A percentile compares a stretch with the other conserved stretches of the same genome.
Conservation (phyloP, 2,888 invertebrate species). For the Taphrorychus bicolor region DNA sequence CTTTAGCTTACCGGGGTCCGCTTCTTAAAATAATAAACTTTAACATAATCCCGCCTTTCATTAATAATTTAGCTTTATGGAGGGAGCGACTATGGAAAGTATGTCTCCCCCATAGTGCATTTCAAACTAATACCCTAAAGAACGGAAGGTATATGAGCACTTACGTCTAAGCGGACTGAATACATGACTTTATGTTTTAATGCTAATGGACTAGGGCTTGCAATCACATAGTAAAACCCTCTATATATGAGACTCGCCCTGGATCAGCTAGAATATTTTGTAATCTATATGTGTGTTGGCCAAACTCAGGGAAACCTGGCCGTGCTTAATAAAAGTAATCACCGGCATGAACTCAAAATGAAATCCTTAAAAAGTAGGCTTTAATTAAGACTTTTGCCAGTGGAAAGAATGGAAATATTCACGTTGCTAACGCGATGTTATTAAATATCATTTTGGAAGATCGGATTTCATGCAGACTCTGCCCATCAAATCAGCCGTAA, state of each 20-base stretch:
- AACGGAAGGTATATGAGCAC: slow-evolving; percentile 25
- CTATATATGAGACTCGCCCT: slow-evolving; percentile 2
- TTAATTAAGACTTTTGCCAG: slow-evolving; percentile 23
- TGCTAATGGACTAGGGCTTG: slow-evolving; percentile 33
- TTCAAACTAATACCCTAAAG: slow-evolving; percentile 34
- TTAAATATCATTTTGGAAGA: slow-evolving; percentile 29
- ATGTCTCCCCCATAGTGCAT: slow-evolving; percentile 24
- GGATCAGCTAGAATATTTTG: not conserved
- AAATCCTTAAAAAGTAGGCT: slow-evolving; percentile 10
- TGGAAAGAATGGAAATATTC: slow-evolving; percentile 18
- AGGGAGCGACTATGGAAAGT: slow-evolving; percentile 12
- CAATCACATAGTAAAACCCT: slow-evolving; percentile 8
- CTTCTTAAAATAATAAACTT: not conserved
- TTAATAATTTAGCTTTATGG: slow-evolving; percentile 31
- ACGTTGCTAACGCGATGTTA: slow-evolving; percentile 16
- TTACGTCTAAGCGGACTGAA: slow-evolving; percentile 23
- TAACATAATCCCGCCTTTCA: not conserved
- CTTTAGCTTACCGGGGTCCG: not conserved
- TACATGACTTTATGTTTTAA: slow-evolving; percentile 33
- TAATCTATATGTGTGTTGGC: not conserved
- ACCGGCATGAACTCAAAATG: not conserved
- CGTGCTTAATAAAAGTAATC: not conserved
- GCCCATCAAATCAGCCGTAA: slow-evolving; percentile 20
- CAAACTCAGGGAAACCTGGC: not conserved
- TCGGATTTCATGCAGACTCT: slow-evolving; percentile 13